Evolutionary conservation across 2,888 invertebrate species (phyloP), one percentile per base, ranked within the genome.

Genomic region (Dasypogon diadema): DNA sequence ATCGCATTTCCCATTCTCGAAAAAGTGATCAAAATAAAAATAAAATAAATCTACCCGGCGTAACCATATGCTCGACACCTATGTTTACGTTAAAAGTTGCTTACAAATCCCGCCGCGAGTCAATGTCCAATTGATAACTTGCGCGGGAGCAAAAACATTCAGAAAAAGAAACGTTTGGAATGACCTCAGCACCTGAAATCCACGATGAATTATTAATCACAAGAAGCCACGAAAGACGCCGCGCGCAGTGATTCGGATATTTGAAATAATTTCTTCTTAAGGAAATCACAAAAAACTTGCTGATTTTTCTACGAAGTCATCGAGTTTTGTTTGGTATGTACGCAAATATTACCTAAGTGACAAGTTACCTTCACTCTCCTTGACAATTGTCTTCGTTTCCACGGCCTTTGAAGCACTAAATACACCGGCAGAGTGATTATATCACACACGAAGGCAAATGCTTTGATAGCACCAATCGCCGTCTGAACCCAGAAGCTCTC

Each of bases 381-480:
- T 58, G 94, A 92, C 76, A 92, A 89, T 78, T 92, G 90, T 80
- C 93, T 90, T 83, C 92, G 91, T 85, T 91, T 91, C 96, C 96
- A 97, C 77, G 97, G 96, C 82, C 92, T 89, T 87, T 96, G 96
- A 79, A 94, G 87, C 79, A 97, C 87, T 82, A 95, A 90, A 87
- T 96, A 97, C 26, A 97, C 90, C 77, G 98, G 95, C 87, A 95
- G 93, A 77, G 97, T 95, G 83, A 98, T 88, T 82, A 97, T 90
- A 86, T 98, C 97, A 88, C 93, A 96, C 80, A 97, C 90, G 84
- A 95, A 92, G 81, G 93, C 91, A 80, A 95, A 88, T 70, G 92
- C 92, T 85, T 92, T 92, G 83, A 96, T 90, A 80, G 94, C 92
- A 80, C 90, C 90, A 82, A 95, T 88, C 82, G 92, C 92, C 83